Evolutionary conservation across 1,140 invertebrate genomes (phyloP).

Genomic region (Cydia fagiglandana): DNA sequence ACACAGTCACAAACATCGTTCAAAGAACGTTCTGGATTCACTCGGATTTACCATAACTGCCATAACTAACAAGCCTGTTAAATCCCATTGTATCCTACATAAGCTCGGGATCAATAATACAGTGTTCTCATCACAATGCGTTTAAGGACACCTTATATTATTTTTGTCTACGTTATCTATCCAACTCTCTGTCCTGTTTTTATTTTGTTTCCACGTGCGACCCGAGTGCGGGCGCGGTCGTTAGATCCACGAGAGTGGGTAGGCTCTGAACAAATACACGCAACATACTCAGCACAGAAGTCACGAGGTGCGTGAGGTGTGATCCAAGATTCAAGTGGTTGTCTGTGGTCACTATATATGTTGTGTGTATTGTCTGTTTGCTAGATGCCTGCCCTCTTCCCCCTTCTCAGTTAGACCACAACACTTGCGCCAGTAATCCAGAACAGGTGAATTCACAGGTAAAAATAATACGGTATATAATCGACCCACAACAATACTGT

Average conservation of each 20-base stretch:
- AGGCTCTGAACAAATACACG: constrained; percentile 72
- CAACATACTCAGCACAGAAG: constrained; percentile 73
- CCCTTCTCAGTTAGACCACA: constrained; percentile 84
- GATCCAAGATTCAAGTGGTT: constrained; percentile 77
- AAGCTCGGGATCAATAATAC: neutral
- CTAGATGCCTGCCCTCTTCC: constrained; percentile 84
- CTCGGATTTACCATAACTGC: constrained; percentile 22
- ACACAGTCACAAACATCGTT: constrained; percentile 76
- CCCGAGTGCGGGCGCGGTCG: neutral
- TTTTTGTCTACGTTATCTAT: constrained; percentile 61
- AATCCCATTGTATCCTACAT: neutral
- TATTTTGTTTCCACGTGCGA: constrained; percentile 50
- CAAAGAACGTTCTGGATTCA: constrained; percentile 33
- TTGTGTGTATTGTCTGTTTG: constrained; percentile 81
- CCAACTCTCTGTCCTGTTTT: constrained; percentile 70
- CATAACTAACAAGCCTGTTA: constrained; percentile 26
- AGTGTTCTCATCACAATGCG: constrained; percentile 18
- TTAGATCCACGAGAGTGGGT: constrained; percentile 53
- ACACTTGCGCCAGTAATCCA: constrained; percentile 81
- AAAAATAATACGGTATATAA: constrained; percentile 75
- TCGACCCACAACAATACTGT: constrained; percentile 74
- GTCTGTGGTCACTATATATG: constrained; percentile 80
- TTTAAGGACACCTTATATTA: constrained; percentile 44
- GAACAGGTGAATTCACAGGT: constrained; percentile 80
- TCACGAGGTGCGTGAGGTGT: constrained; percentile 75